Percentiles rank a stretch among this genome's conserved stretches.
Evolutionary conservation across 2,888 invertebrate species (phyloP).

Genomic region (Scelioninae gen. 1): DNA sequence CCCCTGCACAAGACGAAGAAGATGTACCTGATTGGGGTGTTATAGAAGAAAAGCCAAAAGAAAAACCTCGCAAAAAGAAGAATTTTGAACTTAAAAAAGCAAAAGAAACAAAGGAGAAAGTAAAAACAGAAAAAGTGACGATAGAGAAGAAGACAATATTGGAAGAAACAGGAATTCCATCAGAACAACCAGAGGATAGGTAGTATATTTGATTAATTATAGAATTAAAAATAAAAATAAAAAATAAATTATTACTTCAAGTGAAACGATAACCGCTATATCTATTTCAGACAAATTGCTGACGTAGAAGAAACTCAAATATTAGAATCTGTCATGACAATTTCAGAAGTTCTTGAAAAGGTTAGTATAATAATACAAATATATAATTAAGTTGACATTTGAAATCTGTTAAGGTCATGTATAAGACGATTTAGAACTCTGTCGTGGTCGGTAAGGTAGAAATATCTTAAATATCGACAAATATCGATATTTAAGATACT

Average conservation of each 20-base stretch:
- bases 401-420: too few relatives aligned
- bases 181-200: slow-evolving; percentile 81
- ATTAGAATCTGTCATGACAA: slow-evolving; percentile 86
- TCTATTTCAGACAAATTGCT: slow-evolving; percentile 83
- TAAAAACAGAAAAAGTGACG: slow-evolving; percentile 85
- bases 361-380: slow-evolving; percentile 62
- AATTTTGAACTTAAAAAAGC: slow-evolving; percentile 84
- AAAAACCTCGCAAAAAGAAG: slow-evolving; percentile 78
- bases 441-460: too few relatives aligned
- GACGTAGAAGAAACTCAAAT: slow-evolving; percentile 86
- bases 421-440: too few relatives aligned
- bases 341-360: slow-evolving; percentile 84
- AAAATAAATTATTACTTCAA: too few relatives aligned
- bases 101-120: slow-evolving; percentile 84
- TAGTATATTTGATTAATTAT: slow-evolving; percentile 50
- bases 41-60: slow-evolving; percentile 72
- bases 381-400: too few relatives aligned
- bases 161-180: slow-evolving; percentile 75
- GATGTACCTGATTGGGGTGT: slow-evolving; percentile 77
- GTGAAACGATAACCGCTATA: not conserved
- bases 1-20: too few relatives aligned
- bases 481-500: too few relatives aligned
- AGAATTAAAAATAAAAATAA: too few relatives aligned
- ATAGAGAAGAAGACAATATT: slow-evolving; percentile 84
- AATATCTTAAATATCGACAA: too few relatives aligned